Evolutionary conservation across 2,113 vertebrate species (phyloP).

Genomic region (Eretmochelys imbricata): DNA sequence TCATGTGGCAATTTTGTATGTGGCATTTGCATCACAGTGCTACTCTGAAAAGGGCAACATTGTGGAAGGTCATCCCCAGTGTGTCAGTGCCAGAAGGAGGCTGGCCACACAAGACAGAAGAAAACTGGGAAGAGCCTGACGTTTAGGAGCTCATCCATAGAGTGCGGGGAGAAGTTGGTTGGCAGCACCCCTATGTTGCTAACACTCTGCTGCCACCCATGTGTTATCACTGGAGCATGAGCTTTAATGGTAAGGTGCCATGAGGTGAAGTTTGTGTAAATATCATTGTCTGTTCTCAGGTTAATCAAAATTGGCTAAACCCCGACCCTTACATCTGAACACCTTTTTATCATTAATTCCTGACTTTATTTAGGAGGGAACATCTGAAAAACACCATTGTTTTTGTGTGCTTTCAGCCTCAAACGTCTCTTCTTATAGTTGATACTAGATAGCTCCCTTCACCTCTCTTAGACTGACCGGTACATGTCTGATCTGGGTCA

Average conservation of each 20-base stretch:
- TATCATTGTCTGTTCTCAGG: not conserved
- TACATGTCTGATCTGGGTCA: not conserved
- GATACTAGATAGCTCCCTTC: not conserved
- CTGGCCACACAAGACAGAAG: not conserved
- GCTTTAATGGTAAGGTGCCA: not conserved
- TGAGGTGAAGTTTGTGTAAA: not conserved
- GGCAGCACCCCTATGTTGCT: not conserved
- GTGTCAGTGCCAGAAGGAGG: not conserved
- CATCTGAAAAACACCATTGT: not conserved
- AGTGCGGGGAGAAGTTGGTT: too few species aligned
- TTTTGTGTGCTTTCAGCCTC: not conserved
- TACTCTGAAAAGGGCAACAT: not conserved
- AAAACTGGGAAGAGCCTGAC: not conserved
- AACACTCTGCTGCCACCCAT: not conserved
- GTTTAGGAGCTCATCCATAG: not conserved
- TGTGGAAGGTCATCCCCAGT: not conserved
- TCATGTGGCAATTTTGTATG: not conserved
- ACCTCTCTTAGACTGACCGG: not conserved
- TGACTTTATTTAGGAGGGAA: not conserved
- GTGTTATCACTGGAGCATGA: not conserved
- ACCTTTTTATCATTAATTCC: not conserved
- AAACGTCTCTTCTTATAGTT: not conserved
- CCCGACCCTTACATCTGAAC: slow-evolving; percentile 23
- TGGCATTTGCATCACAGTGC: not conserved
- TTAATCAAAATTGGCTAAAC: slow-evolving; percentile 1